Evolutionary conservation across 2,113 vertebrate species (phyloP), one percentile per base, ranked within the genome.

Genomic region (Brienomyrus longianalis): DNA sequence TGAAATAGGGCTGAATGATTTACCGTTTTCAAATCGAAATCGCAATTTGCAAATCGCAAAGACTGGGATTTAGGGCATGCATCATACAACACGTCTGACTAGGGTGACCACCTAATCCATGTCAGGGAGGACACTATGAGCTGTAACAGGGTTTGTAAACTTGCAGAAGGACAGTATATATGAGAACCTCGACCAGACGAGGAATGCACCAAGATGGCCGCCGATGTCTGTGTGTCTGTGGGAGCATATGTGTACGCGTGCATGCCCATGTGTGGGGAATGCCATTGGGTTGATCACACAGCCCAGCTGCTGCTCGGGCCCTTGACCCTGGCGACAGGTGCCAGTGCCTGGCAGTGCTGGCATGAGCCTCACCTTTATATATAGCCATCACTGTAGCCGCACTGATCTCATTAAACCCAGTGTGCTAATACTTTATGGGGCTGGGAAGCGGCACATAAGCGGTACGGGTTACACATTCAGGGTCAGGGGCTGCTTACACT

Each of bases 251-350:
- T 70, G 66, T 70, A 35, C 0, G 43, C 19, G 2, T 80, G 74
- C 0, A 8, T 83, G 83, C 43, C 83, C 74, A 80, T 23, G 43
- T 84, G 17, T 48, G 83, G 23, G 23, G 21, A 13, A 47, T 84
- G 83, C 83, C 19, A 83, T 11, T 83, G 39, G 77, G 39, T 19
- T 43, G 77, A 39, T 11, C 43, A 23, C 21, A 35, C 31, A 51
- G 51, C 21, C 80, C 21, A 54, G 85, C 85, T 87, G 17, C 85
- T 62, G 80, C 23, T 62, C 5, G 13, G 17, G 85, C 51, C 85
- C 85, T 39, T 87, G 85, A 54, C 51, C 85, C 51, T 5, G 23
- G 47, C 17, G 17, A 56, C 80, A 89, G 88, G 52, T 89, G 88
- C 54, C 43, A 39, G 23, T 15, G 1, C 51, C 15, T 48, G 47